Conservation (phyloP, 2,888 invertebrate species). For the Orchesellides sinensis region DNA sequence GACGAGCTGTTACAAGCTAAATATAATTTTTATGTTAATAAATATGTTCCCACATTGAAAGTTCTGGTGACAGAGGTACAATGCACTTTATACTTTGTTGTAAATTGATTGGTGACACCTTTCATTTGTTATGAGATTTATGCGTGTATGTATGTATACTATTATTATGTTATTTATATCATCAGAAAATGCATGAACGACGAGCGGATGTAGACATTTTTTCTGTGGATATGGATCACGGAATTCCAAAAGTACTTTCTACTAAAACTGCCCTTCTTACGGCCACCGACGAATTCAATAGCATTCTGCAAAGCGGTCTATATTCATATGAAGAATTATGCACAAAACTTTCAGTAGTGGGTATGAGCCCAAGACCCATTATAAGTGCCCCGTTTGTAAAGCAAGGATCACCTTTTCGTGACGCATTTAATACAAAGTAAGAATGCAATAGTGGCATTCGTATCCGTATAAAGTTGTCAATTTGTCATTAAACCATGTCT, state of each 20-base stretch:
- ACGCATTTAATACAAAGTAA: constrained; percentile 22
- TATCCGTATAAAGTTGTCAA: background rate
- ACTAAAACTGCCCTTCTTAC: constrained; percentile 15
- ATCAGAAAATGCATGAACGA: background rate
- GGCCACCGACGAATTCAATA: background rate
- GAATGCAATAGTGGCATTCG: no score
- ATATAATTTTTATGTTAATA: constrained; percentile 6
- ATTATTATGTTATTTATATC: background rate
- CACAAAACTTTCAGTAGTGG: background rate
- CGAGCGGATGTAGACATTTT: no score
- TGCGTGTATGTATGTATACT: background rate
- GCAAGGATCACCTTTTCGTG: constrained; percentile 4
- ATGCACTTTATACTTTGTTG: background rate
- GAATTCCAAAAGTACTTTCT: constrained; percentile 2
- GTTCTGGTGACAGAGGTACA: background rate
- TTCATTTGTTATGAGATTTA: background rate
- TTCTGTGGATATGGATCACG: no score
- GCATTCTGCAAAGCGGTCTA: background rate
- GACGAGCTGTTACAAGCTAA: background rate
- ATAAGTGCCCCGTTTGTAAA: constrained; percentile 8
- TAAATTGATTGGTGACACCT: background rate
- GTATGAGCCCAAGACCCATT: background rate
- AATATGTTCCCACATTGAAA: constrained; percentile 3
- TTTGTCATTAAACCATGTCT: background rate
- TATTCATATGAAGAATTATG: background rate